Evolutionary conservation across 2,888 invertebrate genomes (phyloP), one percentile per base, ranked within the genome.

Genomic region (Dascillus cervinus): DNA sequence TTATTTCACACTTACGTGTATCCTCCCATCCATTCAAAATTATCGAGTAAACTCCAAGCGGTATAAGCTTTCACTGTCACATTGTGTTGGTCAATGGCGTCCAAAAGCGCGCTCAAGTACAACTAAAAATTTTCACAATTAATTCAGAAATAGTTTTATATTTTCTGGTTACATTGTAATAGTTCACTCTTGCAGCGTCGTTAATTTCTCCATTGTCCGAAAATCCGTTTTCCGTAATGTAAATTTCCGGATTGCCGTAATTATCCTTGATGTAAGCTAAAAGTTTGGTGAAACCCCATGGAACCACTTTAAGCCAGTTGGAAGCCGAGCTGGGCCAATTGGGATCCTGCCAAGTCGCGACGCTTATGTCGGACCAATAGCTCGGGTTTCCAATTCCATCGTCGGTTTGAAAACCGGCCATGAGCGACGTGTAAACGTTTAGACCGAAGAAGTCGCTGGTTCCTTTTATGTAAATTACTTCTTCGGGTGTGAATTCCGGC

Each of bases 21-120:
- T 13, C 84, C 85, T 15, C 70, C 66, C 40, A 68, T 69, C 83
- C 84, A 86, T 56, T 86, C 84, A 53, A 77, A 83, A 53, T 81
- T 81, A 49, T 87, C 86, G 56, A 85, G 66, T 4, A 87, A 60
- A 38, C 78, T 78, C 82, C 83, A 84, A 30, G 75, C 73, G 0
- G 78, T 72, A 50, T 83, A 86, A 0, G 77, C 83, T 2, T 64
- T 49, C 1, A 78, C 4, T 6, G 17, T 6, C 4, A 17, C 17
- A n/a, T n/a, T n/a, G 8, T 8, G 5, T 4, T 17, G 5, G 17
- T 17, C 17, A 17, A 17, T 17, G 4, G 17, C 17, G 8, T 17
- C 17, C 17, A 17, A 17, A 17, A 17, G 5, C 4, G 17, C 17
- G 8, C 17, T 17, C 8, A 17, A 17, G 8, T 17, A 8, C 8